phyloP scores from a whole-genome alignment of 2,113 vertebrate genomes.

The Abramis brama region DNA sequence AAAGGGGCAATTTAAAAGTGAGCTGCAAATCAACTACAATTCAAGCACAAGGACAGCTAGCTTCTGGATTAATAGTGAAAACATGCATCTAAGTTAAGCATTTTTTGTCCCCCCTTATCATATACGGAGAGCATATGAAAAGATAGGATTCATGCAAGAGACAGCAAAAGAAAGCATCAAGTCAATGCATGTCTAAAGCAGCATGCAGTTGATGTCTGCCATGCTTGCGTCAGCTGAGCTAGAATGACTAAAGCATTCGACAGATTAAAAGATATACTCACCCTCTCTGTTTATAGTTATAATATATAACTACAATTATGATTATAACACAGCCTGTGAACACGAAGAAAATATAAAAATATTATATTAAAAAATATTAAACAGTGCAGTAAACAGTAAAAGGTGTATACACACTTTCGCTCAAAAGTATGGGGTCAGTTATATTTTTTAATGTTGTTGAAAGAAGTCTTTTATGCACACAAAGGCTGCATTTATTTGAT shows the following conservation, averaged over 20 bases:
- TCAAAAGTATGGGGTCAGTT: background rate
- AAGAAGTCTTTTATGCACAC: background rate
- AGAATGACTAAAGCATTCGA: background rate
- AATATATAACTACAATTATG: no score
- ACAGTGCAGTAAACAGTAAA: no score
- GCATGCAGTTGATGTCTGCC: background rate
- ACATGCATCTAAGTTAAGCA: background rate
- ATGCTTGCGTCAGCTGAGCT: background rate
- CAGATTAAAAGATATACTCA: conserved; percentile 32
- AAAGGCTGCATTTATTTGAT: background rate
- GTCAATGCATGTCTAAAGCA: conserved; percentile 6
- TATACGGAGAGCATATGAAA: background rate
- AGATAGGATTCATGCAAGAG: background rate
- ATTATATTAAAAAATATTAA: no score
- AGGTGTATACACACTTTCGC: background rate
- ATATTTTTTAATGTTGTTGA: background rate
- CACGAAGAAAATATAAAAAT: no score
- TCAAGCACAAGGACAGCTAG: background rate
- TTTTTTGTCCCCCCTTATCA: background rate
- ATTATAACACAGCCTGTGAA: accelerated
- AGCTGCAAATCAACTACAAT: background rate
- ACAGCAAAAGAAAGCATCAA: background rate
- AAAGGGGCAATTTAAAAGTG: background rate
- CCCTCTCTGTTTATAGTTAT: conserved; percentile 36
- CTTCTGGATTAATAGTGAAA: background rate